phyloP scores from a whole-genome alignment of 2,888 invertebrate genomes.

The Ichneumoninae sp. region DNA sequence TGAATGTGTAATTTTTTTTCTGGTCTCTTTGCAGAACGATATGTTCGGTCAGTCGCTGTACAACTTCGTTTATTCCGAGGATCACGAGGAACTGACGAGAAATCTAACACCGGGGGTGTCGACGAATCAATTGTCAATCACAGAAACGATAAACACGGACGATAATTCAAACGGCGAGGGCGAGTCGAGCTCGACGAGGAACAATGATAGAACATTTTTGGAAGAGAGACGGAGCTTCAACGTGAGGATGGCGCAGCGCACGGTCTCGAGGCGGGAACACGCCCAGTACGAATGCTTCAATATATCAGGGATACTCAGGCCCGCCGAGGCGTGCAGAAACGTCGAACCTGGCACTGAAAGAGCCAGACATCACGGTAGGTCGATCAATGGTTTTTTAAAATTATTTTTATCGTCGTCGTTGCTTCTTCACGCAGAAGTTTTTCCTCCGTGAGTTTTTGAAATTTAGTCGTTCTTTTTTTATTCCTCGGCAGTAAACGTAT shows the following conservation, averaged over 20 bases:
- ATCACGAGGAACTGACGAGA: constrained; percentile 90
- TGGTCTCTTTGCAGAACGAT: constrained; percentile 88
- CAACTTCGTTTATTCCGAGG: constrained; percentile 92
- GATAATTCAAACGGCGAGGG: constrained; percentile 86
- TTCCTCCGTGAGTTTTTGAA: background rate
- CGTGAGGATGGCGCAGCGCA: constrained; percentile 84
- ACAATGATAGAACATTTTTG: constrained; percentile 65
- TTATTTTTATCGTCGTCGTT: background rate
- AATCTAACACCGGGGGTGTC: constrained; percentile 86
- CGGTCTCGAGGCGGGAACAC: constrained; percentile 84
- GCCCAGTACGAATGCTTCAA: constrained; percentile 85
- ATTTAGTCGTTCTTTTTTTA: no score
- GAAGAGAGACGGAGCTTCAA: constrained; percentile 84
- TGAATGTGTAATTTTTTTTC: background rate
- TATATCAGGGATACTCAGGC: constrained; percentile 84
- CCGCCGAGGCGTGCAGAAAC: constrained; percentile 77
- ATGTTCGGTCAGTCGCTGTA: constrained; percentile 92
- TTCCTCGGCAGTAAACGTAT: background rate
- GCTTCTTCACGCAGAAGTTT: background rate
- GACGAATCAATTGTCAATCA: constrained; percentile 49
- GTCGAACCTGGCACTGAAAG: constrained; percentile 65
- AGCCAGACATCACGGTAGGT: constrained; percentile 70
- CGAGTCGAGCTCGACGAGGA: constrained; percentile 64
- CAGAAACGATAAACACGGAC: constrained; percentile 81
- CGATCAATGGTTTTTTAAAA: constrained; percentile 4